Percentiles rank a stretch among this genome's conserved stretches.
Evolutionary conservation across 2,797 vertebrate genomes (phyloP).

Genomic region (Phataginus tricuspis): DNA sequence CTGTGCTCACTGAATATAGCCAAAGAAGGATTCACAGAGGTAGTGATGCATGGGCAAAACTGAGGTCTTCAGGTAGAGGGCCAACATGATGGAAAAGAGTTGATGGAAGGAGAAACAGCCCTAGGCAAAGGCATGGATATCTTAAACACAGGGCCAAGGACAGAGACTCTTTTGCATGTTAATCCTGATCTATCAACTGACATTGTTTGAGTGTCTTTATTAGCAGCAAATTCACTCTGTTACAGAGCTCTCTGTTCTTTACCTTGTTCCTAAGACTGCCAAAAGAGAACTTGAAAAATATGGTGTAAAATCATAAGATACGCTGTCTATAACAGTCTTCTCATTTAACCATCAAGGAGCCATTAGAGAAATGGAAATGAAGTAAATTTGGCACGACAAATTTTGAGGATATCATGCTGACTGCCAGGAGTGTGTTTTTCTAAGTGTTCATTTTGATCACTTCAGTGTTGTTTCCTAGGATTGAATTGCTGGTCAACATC

Average conservation of each 20-base stretch:
- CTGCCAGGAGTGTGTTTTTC: neutral
- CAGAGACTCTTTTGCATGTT: neutral
- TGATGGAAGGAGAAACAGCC: neutral
- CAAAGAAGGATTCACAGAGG: neutral
- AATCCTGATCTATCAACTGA: neutral
- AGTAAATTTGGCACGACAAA: neutral
- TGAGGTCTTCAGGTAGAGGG: neutral
- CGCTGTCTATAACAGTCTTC: neutral
- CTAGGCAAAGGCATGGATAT: neutral
- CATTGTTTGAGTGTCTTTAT: constrained; percentile 27
- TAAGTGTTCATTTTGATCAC: neutral
- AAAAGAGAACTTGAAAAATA: constrained; percentile 22
- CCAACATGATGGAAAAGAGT: neutral
- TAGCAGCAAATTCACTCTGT: constrained; percentile 36
- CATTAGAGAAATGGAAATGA: constrained; percentile 21
- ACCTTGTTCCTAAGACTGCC: neutral
- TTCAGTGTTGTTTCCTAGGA: constrained; percentile 1
- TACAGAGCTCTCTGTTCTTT: neutral
- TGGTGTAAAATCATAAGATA: neutral
- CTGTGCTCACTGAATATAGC: neutral
- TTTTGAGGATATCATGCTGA: neutral
- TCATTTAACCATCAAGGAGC: neutral
- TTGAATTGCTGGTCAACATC: neutral
- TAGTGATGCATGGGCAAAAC: neutral
- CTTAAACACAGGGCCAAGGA: neutral